These are phyloP conservation scores for Nymphalis polychloros DNA, from an alignment of 2,888 invertebrate genomes.

Conservation along the genomic window DNA sequence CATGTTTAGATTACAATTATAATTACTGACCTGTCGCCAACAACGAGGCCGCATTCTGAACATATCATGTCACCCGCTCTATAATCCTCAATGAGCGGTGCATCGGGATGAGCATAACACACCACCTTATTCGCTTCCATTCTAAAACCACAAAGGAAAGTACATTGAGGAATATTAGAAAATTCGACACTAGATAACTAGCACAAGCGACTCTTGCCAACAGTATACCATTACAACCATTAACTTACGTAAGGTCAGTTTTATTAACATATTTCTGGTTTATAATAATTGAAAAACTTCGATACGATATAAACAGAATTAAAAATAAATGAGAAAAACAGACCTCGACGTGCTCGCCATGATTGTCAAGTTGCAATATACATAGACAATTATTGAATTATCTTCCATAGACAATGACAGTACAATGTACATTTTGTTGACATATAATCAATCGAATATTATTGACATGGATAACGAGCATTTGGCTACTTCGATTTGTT, in stretches of 20 bases:
- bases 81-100: conserved; percentile 98
- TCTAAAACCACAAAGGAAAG: conserved; percentile 75
- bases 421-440: neutral
- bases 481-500: neutral
- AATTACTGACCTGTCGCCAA: conserved; percentile 93
- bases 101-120: conserved; percentile 97
- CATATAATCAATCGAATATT: neutral
- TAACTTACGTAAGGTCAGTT: conserved; percentile 58
- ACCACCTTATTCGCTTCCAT: conserved; percentile 89
- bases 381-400: conserved; percentile 39
- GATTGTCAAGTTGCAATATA: conserved; percentile 67
- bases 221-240: conserved; percentile 42
- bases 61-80: conserved; percentile 99
- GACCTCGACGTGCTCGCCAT: conserved; percentile 87
- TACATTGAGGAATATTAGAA: conserved; percentile 53
- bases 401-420: neutral
- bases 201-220: conserved; percentile 44
- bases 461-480: neutral
- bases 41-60: conserved; percentile 99
- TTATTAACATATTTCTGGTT: conserved; percentile 51
- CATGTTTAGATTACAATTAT: neutral
- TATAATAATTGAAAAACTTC: conserved; percentile 50
- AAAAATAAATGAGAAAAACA: conserved; percentile 70
- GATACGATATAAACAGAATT: conserved; percentile 53
- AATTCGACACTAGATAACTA: conserved; percentile 51